A percentile compares a stretch with the other conserved stretches of the same genome.
Conservation (phyloP, 2,113 vertebrate species). For the Glareola pratincola region DNA sequence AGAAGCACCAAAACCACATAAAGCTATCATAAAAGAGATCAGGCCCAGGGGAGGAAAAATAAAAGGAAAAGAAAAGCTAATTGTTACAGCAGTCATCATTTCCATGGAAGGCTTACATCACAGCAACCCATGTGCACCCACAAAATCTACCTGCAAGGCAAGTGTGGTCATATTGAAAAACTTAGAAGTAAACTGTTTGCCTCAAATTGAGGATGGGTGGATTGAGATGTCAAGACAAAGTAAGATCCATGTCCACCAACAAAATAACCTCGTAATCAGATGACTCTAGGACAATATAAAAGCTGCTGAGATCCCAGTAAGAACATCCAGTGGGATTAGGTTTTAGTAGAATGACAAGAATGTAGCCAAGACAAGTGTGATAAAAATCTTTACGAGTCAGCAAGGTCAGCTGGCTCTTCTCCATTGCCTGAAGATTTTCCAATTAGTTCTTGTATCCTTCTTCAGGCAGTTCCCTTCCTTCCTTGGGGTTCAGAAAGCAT, state of each 20-base stretch:
- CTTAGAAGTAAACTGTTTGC: neutral
- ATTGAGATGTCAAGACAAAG: neutral
- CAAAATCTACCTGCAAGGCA: neutral
- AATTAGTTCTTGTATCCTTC: neutral
- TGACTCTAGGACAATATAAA: neutral
- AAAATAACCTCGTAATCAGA: neutral
- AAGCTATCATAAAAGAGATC: neutral
- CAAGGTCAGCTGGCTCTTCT: neutral
- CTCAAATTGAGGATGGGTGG: neutral
- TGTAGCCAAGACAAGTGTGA: neutral
- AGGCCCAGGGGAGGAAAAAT: neutral
- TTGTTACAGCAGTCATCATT: neutral
- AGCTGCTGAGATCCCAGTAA: neutral
- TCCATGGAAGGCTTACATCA: neutral
- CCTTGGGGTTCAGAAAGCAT: neutral
- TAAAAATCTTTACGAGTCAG: conserved; percentile 19
- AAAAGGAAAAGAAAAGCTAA: neutral
- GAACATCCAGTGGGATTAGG: neutral
- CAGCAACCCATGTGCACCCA: fast-evolving
- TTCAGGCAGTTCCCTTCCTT: neutral
- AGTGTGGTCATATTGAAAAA: neutral
- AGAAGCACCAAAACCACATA: neutral
- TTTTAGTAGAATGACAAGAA: neutral
- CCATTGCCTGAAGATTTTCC: neutral
- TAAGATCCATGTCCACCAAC: neutral